These are phyloP conservation scores for Anthopleura xanthogrammica DNA, from an alignment of 92 coral and sea anemone genomes.

Conservation along the genomic window DNA sequence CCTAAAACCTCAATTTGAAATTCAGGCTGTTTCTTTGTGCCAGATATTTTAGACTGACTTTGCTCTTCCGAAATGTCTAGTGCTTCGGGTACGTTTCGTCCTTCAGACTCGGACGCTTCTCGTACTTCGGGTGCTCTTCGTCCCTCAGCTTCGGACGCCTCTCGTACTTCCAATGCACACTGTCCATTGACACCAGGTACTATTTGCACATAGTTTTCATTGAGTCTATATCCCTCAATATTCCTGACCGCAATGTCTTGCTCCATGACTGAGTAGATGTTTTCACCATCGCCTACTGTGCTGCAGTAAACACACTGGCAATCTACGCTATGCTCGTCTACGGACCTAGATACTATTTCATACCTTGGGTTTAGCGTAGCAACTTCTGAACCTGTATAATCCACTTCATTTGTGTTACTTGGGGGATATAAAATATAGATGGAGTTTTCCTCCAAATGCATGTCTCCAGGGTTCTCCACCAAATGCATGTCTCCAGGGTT, in stretches of 20 bases:
- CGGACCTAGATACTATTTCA: neutral
- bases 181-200: slow-evolving; percentile 3
- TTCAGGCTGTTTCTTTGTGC: neutral
- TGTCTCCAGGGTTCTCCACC: neutral
- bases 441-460: slow-evolving; percentile 19
- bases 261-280: neutral
- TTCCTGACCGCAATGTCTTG: neutral
- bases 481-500: neutral
- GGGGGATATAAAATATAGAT: neutral
- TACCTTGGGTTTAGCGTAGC: neutral
- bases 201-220: slow-evolving; percentile 1
- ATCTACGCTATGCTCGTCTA: neutral
- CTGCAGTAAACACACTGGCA: neutral
- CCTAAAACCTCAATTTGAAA: neutral
- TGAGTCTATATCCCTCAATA: neutral
- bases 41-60: neutral
- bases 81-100: neutral
- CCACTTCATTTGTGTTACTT: neutral
- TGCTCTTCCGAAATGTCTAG: neutral
- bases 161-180: neutral
- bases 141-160: neutral
- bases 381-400: neutral
- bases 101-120: neutral
- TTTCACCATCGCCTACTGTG: neutral
- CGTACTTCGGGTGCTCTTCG: neutral